Base-by-base conservation (phyloP, 2,113 vertebrate genomes). In the Tupaia tana region DNA sequence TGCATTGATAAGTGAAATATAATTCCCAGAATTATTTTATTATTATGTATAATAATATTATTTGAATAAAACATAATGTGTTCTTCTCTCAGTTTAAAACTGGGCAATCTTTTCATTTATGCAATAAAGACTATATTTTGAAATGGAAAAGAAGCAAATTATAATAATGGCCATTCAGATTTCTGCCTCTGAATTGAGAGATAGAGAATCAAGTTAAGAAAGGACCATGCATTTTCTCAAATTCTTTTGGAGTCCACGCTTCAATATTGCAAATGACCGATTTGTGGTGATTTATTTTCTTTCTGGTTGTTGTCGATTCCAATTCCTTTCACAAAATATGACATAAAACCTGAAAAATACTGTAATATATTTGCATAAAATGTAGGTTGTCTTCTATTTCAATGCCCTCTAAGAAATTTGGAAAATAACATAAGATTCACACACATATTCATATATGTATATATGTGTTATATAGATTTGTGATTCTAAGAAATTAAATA, bases 281-380 rank as follows among this genome's bases (percentile, higher is more conserved):
- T 95, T 63, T 64, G 87, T 56, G 66, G 64, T 89, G 22, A 94
- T 91, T 91, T 94, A 6, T n/a, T 87, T 87, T 82, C 52, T 92
- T 82, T 93, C 89, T 43, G 74, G 64, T 58, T 94, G n/a, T 70
- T 91, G 54, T 80, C 94, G 91, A 52, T 83, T 91, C 15, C 56
- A 93, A 71, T 94, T 67, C 6, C 18, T 89, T 92, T 86, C 67
- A 94, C 61, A 89, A 91, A 82, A 73, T 75, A 83, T 20, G 54
- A n/a, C 4, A 82, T 29, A 73, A 94, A 86, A 1, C 7, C 19
- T 97, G 20, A 13, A 89, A 95, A 95, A 64, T 91, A 54, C 6
- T 22, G n/a, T 56, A 89, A 93, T 69, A 7, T 0, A 2, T 66
- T 91, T 96, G 22, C 31, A 66, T 83, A 79, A 95, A 77, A 75